Evolutionary conservation across 2,888 invertebrate genomes (phyloP), one percentile per base, ranked within the genome.

Genomic region (Rhorus exstirpatorius): DNA sequence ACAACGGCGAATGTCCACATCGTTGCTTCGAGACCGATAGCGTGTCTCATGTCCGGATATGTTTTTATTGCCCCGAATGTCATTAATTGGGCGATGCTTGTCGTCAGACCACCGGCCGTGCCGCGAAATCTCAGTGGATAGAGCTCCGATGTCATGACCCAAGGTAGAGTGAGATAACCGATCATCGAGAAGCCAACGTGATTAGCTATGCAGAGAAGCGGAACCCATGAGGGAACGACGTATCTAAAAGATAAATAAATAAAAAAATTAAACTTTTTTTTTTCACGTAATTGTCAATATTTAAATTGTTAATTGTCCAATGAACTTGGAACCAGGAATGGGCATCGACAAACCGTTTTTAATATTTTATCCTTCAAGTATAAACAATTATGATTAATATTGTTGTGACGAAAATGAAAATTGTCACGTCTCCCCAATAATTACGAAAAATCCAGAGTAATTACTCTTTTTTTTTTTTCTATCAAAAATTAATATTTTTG

Each of bases 101-200:
- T 95, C 0, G 96, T 96, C 0, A 96, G 92, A 0, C 96, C 96
- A 0, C 96, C 95, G 94, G 96, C 95, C 0, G 96, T 94, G 0
- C 96, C 96, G 85, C 96, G 93, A 1, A 96, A 95, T 77, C 95
- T 94, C 83, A 96, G 93, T 1, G 96, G 96, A 87, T 96, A 96
- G 53, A 96, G 89, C 88, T 96, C 96, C 0, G 96, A 96, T 0
- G 95, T 96, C 95, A 96, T 95, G 31, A 96, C 95, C 96, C 96
- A 96, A 0, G 96, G 96, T 3, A 96, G 93, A 24, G 96, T 96
- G 0, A 96, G 91, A 91, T 96, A 96, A 0, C 96, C 96, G 0
- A 96, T 94, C 96, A 96, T 96, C 82, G 96, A 96, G 87, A 95
- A 95, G 0, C 95, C 95, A 0, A 96, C 96, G 89, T 96, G 96